Conservation (phyloP, 2,888 invertebrate species). For the Sycophila texana region DNA sequence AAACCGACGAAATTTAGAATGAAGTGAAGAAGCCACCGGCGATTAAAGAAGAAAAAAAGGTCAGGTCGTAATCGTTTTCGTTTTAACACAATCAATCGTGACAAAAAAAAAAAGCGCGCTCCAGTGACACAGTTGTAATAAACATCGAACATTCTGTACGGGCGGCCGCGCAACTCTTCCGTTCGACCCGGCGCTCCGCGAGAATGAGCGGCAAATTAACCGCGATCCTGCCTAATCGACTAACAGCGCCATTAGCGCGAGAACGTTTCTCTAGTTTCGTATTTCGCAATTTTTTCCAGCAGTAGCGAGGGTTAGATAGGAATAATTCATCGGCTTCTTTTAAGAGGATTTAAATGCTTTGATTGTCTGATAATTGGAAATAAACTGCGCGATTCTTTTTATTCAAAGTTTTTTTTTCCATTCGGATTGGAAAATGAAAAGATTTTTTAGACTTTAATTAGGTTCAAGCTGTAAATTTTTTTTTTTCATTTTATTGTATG, state of each 20-base stretch:
- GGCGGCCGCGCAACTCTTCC: conserved; percentile 11
- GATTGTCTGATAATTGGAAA: no score
- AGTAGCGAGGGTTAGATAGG: no score
- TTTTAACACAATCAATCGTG: conserved; percentile 43
- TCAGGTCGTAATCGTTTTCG: conserved; percentile 42
- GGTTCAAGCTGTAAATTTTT: no score
- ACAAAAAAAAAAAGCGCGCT: conserved; percentile 22
- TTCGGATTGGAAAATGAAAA: no score
- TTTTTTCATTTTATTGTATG: no score
- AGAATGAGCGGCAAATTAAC: conserved; percentile 11
- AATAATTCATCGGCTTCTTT: background rate
- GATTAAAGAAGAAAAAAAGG: conserved; percentile 24
- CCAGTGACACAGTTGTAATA: conserved; percentile 47
- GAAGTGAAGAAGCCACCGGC: background rate
- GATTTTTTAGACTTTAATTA: no score
- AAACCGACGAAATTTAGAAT: background rate
- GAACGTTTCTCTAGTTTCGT: background rate
- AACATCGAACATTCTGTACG: background rate
- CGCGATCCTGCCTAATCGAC: background rate
- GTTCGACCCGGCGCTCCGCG: conserved; percentile 5
- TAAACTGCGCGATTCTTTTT: no score
- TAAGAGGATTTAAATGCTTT: background rate
- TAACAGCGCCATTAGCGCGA: conserved; percentile 5
- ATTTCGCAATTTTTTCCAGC: no score
- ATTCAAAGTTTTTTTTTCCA: no score